Conservation (phyloP, 2,797 vertebrate genomes). For the Aphelocoma californica region DNA sequence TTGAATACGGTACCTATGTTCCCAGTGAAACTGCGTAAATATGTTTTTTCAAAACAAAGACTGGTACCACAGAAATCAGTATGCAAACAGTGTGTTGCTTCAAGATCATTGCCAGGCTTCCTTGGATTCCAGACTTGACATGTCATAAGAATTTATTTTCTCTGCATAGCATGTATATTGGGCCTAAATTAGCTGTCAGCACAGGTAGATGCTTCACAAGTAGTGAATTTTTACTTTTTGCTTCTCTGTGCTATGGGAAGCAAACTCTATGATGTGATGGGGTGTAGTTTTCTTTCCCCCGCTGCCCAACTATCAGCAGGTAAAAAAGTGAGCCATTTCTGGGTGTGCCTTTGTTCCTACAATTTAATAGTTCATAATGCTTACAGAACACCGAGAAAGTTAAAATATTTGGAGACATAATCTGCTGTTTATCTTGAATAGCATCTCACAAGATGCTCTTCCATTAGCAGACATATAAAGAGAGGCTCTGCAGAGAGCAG, state of each 20-base stretch:
- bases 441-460: background rate
- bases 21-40: background rate
- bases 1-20: background rate
- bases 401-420: background rate
- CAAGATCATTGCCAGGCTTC: background rate
- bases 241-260: background rate
- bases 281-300: background rate
- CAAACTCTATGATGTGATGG: background rate
- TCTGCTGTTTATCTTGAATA: background rate
- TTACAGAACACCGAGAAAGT: background rate
- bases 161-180: background rate
- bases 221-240: background rate
- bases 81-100: background rate
- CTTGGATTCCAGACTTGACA: background rate
- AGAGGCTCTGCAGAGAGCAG: background rate
- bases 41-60: background rate
- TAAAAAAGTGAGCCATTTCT: background rate
- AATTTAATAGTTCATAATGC: background rate
- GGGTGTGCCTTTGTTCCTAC: background rate
- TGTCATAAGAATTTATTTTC: conserved; percentile 24
- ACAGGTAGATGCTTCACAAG: background rate
- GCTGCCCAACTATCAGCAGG: background rate
- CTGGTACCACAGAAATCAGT: background rate
- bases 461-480: background rate
- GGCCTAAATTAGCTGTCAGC: conserved; percentile 26